Percentiles rank a stretch among this genome's conserved stretches.
Evolutionary conservation across 1,140 invertebrate genomes (phyloP).

Genomic region (Sarcophaga bullata): DNA sequence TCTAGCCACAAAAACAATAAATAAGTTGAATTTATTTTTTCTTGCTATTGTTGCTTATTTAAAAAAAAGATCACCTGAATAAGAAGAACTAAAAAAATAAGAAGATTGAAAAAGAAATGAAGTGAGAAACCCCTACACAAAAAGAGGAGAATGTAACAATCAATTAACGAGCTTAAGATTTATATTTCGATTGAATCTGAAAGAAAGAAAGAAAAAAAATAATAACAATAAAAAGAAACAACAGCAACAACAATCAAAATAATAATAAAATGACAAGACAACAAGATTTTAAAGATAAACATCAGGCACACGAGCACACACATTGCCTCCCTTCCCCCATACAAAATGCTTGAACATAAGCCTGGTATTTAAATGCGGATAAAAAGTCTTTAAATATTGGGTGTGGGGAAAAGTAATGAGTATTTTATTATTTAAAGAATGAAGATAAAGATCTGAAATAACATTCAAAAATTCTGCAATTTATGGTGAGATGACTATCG

Average conservation of each 20-base stretch:
- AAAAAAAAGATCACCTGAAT: slow-evolving; percentile 13
- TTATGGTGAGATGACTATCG: too few relatives aligned
- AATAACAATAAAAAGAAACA: slow-evolving; percentile 42
- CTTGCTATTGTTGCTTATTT: neutral
- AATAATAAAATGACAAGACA: slow-evolving; percentile 38
- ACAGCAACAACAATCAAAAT: slow-evolving; percentile 24
- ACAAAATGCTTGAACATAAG: neutral
- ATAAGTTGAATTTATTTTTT: slow-evolving; percentile 17
- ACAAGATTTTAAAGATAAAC: slow-evolving; percentile 29
- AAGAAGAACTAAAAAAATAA: neutral
- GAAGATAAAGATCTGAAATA: too few relatives aligned
- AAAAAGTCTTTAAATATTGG: slow-evolving; percentile 8
- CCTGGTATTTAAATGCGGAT: neutral
- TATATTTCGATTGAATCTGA: slow-evolving; percentile 44
- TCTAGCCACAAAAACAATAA: neutral
- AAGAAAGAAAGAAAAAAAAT: neutral
- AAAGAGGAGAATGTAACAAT: slow-evolving; percentile 56
- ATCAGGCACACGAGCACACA: neutral
- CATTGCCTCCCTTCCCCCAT: too few relatives aligned
- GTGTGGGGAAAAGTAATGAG: neutral
- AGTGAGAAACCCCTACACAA: slow-evolving; percentile 24
- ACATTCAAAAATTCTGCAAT: too few relatives aligned
- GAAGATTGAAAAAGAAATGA: too few relatives aligned
- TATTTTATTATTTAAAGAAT: too few relatives aligned
- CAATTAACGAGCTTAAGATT: slow-evolving; percentile 59